A percentile compares a stretch with the other conserved stretches of the same genome.
These are phyloP conservation scores for Helarctos malayanus DNA, from an alignment of 2,797 vertebrate genomes.

Conservation along the genomic window DNA sequence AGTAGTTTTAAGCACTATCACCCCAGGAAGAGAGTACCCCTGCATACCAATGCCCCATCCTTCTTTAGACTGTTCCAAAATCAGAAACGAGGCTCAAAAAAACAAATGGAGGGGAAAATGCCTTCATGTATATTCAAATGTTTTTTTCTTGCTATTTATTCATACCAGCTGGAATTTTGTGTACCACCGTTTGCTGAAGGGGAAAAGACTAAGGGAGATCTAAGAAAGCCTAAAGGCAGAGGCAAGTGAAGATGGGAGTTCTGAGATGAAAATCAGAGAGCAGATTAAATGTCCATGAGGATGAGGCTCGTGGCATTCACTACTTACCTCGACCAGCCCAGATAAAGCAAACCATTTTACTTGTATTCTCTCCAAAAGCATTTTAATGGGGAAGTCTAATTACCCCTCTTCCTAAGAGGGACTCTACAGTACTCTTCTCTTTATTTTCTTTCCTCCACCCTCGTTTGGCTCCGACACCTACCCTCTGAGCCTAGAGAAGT, in stretches of 20 bases:
- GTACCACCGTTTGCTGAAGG: neutral
- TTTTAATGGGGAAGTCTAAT: constrained; percentile 3
- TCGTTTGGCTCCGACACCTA: neutral
- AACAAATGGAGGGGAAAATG: neutral
- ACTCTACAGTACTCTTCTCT: neutral
- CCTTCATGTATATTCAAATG: neutral
- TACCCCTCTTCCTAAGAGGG: constrained; percentile 1
- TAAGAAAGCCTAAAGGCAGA: neutral
- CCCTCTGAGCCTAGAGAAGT: neutral
- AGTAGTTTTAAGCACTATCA: constrained; percentile 5
- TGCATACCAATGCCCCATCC: neutral
- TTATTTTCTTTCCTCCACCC: neutral
- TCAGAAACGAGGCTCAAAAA: constrained; percentile 20
- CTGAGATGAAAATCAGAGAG: neutral
- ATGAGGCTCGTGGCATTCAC: neutral
- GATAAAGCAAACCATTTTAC: constrained; percentile 13
- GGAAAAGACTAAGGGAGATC: neutral
- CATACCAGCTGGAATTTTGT: neutral
- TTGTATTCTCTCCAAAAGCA: neutral
- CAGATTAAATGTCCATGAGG: neutral
- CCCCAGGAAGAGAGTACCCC: neutral
- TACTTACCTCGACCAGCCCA: neutral
- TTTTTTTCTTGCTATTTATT: constrained; percentile 5
- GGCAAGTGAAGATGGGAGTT: neutral
- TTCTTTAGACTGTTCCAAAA: constrained; percentile 37